phyloP scores from a whole-genome alignment of 1,140 invertebrate species.

The Platyura marginata region DNA sequence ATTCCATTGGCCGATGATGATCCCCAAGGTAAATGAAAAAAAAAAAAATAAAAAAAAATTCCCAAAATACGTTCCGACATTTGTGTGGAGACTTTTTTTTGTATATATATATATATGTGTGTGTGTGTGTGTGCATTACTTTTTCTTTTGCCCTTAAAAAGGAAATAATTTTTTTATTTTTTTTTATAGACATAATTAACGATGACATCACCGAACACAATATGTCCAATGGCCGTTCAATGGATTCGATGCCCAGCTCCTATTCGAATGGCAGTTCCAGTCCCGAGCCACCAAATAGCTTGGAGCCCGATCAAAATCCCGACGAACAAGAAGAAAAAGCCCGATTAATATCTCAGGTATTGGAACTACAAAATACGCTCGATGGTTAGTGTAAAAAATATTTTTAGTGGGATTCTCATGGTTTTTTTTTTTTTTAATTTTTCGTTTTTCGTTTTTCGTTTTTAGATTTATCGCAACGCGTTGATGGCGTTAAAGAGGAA shows the following conservation, averaged over 20 bases:
- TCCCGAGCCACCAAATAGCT: conserved; percentile 47
- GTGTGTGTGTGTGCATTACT: too few species aligned
- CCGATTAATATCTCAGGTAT: conserved; percentile 87
- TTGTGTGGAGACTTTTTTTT: too few species aligned
- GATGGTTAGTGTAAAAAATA: conserved; percentile 70
- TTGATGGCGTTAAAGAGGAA: conserved; percentile 97
- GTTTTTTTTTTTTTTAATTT: too few species aligned
- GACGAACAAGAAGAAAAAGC: conserved; percentile 97
- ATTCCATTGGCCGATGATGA: conserved; percentile 81
- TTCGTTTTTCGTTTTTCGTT: too few species aligned
- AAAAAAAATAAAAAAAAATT: too few species aligned
- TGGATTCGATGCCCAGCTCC: conserved; percentile 77
- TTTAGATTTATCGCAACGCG: conserved; percentile 92
- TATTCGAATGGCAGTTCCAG: conserved; percentile 77
- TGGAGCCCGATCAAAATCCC: conserved; percentile 65
- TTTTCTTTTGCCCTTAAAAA: too few species aligned
- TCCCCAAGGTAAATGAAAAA: conserved; percentile 54
- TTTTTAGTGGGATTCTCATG: too few species aligned
- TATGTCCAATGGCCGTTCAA: conserved; percentile 55
- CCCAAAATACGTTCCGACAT: too few species aligned
- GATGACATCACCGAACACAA: conserved; percentile 45
- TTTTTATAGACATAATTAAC: conserved; percentile 60
- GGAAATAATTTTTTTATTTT: too few species aligned
- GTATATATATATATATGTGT: too few species aligned
- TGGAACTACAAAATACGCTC: conserved; percentile 95